Evolutionary conservation across 2,113 vertebrate genomes (phyloP).

Genomic region (Machaerirhynchus nigripectus): DNA sequence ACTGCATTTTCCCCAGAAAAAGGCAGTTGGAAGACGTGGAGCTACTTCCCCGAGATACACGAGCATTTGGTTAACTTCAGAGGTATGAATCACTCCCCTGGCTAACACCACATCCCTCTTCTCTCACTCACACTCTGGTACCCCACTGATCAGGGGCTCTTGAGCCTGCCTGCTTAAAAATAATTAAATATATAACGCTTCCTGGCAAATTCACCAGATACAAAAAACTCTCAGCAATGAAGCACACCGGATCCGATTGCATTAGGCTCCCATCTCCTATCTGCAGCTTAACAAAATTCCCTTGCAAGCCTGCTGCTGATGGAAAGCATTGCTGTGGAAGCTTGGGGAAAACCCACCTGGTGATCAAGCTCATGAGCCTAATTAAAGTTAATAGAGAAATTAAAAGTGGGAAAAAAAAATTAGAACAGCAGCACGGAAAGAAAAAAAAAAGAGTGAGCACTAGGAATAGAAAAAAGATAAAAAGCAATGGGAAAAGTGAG

Average conservation of each 20-base stretch:
- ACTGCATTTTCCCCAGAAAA: neutral
- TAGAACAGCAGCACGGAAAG: neutral
- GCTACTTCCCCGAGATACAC: neutral
- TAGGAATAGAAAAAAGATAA: slow-evolving; percentile 1
- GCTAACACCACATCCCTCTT: neutral
- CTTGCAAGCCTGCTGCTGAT: slow-evolving; percentile 33
- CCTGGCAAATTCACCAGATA: slow-evolving; percentile 7
- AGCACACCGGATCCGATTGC: neutral
- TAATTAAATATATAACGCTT: slow-evolving; percentile 49
- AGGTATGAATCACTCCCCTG: neutral
- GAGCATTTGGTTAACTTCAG: slow-evolving; percentile 12
- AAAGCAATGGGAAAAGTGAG: slow-evolving; percentile 9
- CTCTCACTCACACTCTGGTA: neutral
- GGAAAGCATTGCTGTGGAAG: slow-evolving; percentile 54
- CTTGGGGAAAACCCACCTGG: slow-evolving; percentile 74
- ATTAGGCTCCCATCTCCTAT: slow-evolving; percentile 30
- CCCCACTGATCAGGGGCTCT: neutral
- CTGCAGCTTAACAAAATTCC: slow-evolving; percentile 24
- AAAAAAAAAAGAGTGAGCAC: neutral
- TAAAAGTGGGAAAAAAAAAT: slow-evolving; percentile 50
- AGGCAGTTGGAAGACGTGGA: neutral
- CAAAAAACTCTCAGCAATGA: neutral
- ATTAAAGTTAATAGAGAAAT: slow-evolving; percentile 74
- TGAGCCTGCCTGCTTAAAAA: slow-evolving; percentile 39
- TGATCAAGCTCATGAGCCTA: slow-evolving; percentile 67